Conservation (phyloP, 2,113 vertebrate genomes). For the Carassius auratus region DNA sequence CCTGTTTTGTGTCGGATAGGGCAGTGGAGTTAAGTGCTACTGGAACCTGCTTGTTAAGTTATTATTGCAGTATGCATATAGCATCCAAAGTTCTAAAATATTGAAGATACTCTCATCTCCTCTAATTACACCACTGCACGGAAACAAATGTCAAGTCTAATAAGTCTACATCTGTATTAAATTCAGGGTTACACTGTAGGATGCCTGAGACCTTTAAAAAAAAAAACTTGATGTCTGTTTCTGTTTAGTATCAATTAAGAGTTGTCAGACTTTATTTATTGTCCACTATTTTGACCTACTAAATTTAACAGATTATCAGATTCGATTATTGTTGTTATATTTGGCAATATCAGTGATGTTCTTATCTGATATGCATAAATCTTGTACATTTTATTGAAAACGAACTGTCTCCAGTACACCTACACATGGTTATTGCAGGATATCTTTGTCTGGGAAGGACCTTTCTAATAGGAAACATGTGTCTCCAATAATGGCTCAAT, state of each 20-base stretch:
- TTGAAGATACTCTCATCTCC: neutral
- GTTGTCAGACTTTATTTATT: neutral
- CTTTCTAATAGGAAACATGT: constrained; percentile 50
- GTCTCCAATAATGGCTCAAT: constrained; percentile 22
- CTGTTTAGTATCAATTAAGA: neutral
- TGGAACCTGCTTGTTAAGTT: constrained; percentile 36
- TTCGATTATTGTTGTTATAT: neutral
- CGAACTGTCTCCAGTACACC: neutral
- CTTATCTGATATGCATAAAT: neutral
- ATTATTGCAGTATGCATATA: constrained; percentile 15
- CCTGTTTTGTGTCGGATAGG: constrained; percentile 44
- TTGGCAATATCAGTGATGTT: neutral
- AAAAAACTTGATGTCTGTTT: neutral
- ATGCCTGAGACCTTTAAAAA: neutral
- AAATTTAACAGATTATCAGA: neutral
- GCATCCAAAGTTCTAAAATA: constrained; percentile 40
- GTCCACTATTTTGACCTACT: neutral
- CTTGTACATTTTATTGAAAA: neutral
- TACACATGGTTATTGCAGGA: constrained; percentile 11
- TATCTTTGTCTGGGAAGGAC: neutral
- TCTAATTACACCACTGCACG: neutral
- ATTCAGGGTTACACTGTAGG: neutral
- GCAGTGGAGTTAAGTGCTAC: neutral
- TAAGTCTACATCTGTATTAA: constrained; percentile 2
- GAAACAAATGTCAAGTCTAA: constrained; percentile 10